A percentile compares a stretch with the other conserved stretches of the same genome.
phyloP scores from a whole-genome alignment of 2,888 invertebrate species.

The Heteromurus nitidus region DNA sequence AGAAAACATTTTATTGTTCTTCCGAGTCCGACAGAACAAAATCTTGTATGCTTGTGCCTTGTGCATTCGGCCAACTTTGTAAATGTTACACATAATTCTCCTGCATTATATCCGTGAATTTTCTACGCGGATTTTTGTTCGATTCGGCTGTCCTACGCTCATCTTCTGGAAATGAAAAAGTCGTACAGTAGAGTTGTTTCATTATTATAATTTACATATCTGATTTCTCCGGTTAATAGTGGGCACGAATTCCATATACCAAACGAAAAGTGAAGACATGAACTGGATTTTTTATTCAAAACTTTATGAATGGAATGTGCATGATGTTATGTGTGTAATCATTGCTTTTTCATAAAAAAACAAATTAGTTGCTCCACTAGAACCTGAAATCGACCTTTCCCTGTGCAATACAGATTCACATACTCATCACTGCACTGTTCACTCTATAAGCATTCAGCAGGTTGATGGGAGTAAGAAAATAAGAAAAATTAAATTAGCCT shows the following conservation, averaged over 20 bases:
- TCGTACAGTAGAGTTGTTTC: constrained; percentile 35
- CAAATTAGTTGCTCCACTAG: constrained; percentile 59
- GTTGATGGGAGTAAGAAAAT: constrained; percentile 30
- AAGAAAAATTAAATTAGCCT: constrained; percentile 73
- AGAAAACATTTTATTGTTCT: constrained; percentile 1
- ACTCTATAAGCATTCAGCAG: too few relatives aligned
- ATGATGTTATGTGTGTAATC: constrained; percentile 32
- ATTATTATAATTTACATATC: constrained; percentile 47
- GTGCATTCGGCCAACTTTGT: neutral
- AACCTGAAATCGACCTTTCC: constrained; percentile 56
- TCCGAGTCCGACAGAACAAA: neutral
- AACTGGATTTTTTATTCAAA: constrained; percentile 56
- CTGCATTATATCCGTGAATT: constrained; percentile 13
- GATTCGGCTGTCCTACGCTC: constrained; percentile 44
- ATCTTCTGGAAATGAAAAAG: constrained; percentile 17
- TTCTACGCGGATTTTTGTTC: constrained; percentile 15
- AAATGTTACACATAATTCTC: neutral
- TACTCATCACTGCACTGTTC: constrained; percentile 23
- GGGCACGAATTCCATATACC: constrained; percentile 35
- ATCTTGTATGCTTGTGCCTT: constrained; percentile 6
- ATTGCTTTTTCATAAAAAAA: constrained; percentile 43
- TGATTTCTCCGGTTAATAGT: constrained; percentile 36
- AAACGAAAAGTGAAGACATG: constrained; percentile 40
- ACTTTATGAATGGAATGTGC: constrained; percentile 52
- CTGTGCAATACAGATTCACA: constrained; percentile 50